phyloP scores from a whole-genome alignment of 2,797 vertebrate species.

The Etheostoma nigrum region DNA sequence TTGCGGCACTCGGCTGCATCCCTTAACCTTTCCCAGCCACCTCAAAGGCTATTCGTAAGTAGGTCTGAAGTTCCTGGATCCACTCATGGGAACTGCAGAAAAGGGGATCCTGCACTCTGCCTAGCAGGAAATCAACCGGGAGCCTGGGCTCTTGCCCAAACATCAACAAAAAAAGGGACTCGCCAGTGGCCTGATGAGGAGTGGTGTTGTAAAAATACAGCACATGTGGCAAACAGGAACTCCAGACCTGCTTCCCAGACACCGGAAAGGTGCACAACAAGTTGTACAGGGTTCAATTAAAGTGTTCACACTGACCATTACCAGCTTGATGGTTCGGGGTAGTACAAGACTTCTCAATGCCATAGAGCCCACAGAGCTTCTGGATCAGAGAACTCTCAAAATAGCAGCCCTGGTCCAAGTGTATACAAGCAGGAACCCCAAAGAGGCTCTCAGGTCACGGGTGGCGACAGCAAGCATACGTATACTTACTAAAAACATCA shows the following conservation, averaged over 20 bases:
- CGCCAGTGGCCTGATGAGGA: not conserved
- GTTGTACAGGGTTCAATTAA: not conserved
- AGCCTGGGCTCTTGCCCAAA: too few species aligned
- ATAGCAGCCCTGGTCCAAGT: not conserved
- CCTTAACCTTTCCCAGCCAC: too few species aligned
- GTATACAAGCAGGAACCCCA: not conserved
- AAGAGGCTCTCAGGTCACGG: not conserved
- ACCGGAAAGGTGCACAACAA: not conserved
- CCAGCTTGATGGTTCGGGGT: too few species aligned
- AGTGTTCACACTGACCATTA: not conserved
- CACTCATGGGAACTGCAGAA: too few species aligned
- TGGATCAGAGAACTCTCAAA: not conserved
- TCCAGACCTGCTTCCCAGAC: not conserved
- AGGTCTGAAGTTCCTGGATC: too few species aligned
- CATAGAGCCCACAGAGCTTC: not conserved
- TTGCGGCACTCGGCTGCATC: too few species aligned
- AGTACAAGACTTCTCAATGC: not conserved
- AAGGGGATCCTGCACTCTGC: too few species aligned
- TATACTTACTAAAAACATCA: not conserved
- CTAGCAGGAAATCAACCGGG: too few species aligned
- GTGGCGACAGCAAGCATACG: not conserved
- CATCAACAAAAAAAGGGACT: too few species aligned
- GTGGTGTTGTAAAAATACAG: not conserved
- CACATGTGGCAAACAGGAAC: not conserved
- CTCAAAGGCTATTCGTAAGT: too few species aligned